Evolutionary conservation across 2,113 vertebrate species (phyloP).

Genomic region (Tinamus guttatus): DNA sequence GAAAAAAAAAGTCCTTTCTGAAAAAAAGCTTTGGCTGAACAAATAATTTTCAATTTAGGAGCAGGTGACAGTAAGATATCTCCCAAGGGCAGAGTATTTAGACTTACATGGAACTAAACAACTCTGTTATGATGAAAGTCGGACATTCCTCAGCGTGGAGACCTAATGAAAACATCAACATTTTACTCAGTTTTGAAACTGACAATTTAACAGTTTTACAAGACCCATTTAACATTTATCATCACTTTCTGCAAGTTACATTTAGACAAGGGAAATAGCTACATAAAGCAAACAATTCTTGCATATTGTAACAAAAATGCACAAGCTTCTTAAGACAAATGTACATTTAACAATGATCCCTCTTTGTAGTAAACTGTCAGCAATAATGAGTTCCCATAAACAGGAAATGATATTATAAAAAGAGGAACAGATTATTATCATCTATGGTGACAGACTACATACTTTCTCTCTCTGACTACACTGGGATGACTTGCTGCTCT

Average conservation of each 20-base stretch:
- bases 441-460: background rate
- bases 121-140: slow-evolving; percentile 73
- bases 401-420: slow-evolving; percentile 10
- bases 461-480: background rate
- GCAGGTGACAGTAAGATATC: slow-evolving; percentile 74
- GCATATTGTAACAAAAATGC: background rate
- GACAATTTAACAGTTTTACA: slow-evolving; percentile 74
- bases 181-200: slow-evolving; percentile 65
- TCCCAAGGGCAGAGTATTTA: slow-evolving; percentile 72
- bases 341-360: slow-evolving; percentile 6
- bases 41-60: slow-evolving; percentile 79
- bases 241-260: slow-evolving; percentile 61
- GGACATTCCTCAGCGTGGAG: slow-evolving; percentile 65
- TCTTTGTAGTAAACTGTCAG: slow-evolving; percentile 17
- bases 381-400: background rate
- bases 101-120: slow-evolving; percentile 69
- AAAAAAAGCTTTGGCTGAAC: slow-evolving; percentile 70
- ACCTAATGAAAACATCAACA: slow-evolving; percentile 75
- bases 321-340: background rate
- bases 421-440: background rate
- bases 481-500: background rate
- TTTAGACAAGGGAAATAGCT: slow-evolving; percentile 42
- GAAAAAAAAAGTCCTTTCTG: slow-evolving; percentile 65
- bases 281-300: slow-evolving; percentile 38
- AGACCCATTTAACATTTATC: slow-evolving; percentile 75